Evolutionary conservation across 2,888 invertebrate species (phyloP).

Genomic region (Taphrorychus bicolor): DNA sequence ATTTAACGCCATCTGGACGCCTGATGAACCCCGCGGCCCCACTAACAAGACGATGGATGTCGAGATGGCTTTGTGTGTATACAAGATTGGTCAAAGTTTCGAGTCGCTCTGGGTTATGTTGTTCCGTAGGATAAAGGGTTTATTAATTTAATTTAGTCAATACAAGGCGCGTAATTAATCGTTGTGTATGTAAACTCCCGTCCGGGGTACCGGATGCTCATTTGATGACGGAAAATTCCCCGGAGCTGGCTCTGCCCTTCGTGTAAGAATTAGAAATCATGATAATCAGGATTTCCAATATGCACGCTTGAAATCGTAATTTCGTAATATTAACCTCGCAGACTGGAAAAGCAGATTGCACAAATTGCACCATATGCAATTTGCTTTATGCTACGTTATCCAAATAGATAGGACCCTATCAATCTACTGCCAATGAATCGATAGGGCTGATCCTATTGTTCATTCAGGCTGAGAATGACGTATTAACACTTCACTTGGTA

Average conservation of each 20-base stretch:
- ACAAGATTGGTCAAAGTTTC: slow-evolving; percentile 22
- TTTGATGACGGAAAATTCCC: neutral
- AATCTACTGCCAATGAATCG: slow-evolving; percentile 49
- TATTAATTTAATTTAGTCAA: slow-evolving; percentile 11
- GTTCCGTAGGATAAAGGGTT: slow-evolving; percentile 8
- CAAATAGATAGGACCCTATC: slow-evolving; percentile 44
- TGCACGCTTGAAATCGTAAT: slow-evolving; percentile 1
- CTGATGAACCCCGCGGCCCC: neutral
- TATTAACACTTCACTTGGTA: slow-evolving; percentile 22
- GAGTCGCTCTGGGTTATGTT: slow-evolving; percentile 5
- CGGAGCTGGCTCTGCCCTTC: neutral
- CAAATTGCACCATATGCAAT: slow-evolving; percentile 48
- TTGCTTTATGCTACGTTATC: slow-evolving; percentile 51
- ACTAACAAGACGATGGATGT: neutral
- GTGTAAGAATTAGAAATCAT: neutral
- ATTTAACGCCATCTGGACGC: slow-evolving; percentile 15
- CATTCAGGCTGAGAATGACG: slow-evolving; percentile 16
- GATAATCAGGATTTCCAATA: neutral
- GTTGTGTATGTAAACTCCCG: neutral
- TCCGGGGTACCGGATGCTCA: neutral
- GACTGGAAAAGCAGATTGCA: slow-evolving; percentile 52
- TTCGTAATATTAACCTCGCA: slow-evolving; percentile 28
- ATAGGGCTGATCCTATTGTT: slow-evolving; percentile 46
- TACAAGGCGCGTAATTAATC: neutral
- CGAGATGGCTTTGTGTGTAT: too few species aligned